phyloP scores from a whole-genome alignment of 1,140 invertebrate genomes.

The Apolygus lucorum region DNA sequence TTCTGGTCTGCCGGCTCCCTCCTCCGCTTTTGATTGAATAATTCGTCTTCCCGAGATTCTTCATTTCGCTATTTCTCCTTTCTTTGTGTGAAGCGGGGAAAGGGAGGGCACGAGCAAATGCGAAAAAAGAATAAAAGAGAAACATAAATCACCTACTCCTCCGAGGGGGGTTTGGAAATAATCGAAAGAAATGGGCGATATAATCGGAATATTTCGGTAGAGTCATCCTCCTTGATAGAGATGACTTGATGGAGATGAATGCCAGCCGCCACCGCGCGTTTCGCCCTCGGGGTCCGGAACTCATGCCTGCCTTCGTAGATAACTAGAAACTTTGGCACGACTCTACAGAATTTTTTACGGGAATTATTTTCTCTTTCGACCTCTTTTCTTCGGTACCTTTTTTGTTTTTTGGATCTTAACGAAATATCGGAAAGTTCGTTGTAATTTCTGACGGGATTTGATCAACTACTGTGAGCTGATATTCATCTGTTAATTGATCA shows the following conservation, averaged over 20 bases:
- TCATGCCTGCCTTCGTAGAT: no score
- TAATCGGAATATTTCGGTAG: neutral
- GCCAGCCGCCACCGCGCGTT: no score
- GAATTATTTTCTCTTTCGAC: no score
- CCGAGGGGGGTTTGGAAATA: neutral
- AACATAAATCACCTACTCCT: neutral
- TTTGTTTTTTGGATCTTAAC: no score
- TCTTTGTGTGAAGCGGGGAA: neutral
- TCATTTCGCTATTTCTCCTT: neutral
- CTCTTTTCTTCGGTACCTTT: no score
- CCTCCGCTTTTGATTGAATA: neutral
- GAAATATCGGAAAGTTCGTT: no score
- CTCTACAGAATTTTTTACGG: no score
- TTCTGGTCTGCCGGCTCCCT: neutral
- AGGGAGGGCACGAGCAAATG: neutral
- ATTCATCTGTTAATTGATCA: no score
- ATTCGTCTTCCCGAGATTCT: neutral
- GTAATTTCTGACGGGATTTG: no score
- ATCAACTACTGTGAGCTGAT: no score
- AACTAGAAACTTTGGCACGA: no score
- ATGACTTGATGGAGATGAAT: neutral
- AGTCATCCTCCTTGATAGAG: neutral
- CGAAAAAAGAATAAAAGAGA: neutral
- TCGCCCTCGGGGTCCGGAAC: no score
- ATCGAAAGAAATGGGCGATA: neutral